Percentiles rank a stretch among this genome's conserved stretches.
Conservation (phyloP, 2,113 vertebrate species). For the Sorex fumeus region DNA sequence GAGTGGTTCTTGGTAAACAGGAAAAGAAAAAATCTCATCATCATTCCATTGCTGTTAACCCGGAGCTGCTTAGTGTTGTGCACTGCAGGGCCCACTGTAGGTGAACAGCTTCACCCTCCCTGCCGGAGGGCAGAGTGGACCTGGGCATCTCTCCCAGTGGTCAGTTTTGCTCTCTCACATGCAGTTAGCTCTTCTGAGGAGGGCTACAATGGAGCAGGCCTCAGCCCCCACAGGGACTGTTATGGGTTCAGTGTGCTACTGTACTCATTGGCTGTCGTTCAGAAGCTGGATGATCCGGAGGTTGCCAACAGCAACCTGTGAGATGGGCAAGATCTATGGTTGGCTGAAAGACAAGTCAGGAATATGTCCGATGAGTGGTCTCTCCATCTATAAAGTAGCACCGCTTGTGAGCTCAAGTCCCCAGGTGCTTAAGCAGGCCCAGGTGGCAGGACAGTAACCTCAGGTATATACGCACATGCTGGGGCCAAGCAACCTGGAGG, state of each 20-base stretch:
- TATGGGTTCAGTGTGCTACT: not conserved
- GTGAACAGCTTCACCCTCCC: not conserved
- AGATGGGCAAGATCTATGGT: conserved; percentile 10
- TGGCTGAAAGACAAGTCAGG: not conserved
- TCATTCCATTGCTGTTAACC: not conserved
- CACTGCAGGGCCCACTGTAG: not conserved
- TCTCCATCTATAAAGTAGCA: not conserved
- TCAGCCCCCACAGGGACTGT: not conserved
- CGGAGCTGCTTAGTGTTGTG: not conserved
- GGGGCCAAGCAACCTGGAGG: not conserved
- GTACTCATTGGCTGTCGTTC: not conserved
- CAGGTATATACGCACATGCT: not conserved
- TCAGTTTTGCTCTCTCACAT: conserved; percentile 6
- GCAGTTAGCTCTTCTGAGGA: not conserved
- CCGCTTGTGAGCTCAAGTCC: not conserved
- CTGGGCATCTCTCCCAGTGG: not conserved
- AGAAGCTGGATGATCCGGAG: not conserved
- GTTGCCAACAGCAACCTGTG: not conserved
- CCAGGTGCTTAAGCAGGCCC: no score
- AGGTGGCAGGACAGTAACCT: not conserved
- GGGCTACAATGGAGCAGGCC: not conserved
- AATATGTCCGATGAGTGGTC: not conserved
- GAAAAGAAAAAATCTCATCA: not conserved
- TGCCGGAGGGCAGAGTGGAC: not conserved
- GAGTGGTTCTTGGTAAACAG: conserved; percentile 22